Conservation (phyloP, 2,113 vertebrate genomes). For the Oncorhynchus masou region DNA sequence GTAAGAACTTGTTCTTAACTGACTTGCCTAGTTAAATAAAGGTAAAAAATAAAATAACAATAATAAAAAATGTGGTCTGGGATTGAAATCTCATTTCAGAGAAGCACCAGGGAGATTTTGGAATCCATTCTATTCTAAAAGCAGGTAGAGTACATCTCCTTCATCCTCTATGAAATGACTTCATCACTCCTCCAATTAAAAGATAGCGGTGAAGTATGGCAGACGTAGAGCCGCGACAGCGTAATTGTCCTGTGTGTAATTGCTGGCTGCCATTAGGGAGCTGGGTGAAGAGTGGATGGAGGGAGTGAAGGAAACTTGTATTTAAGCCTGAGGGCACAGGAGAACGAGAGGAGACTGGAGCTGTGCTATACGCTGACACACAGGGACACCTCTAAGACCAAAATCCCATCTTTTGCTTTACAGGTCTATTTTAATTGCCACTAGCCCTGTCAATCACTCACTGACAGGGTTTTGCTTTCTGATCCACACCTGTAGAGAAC, state of each 20-base stretch:
- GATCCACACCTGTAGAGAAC: constrained; percentile 12
- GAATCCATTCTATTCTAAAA: constrained; percentile 62
- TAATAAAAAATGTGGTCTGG: constrained; percentile 60
- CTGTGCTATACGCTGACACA: constrained; percentile 25
- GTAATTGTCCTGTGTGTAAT: constrained; percentile 49
- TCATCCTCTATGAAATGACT: constrained; percentile 55
- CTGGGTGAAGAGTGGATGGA: not conserved
- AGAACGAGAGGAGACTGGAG: constrained; percentile 27
- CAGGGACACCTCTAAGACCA: constrained; percentile 50
- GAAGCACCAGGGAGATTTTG: constrained; percentile 42
- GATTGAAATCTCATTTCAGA: constrained; percentile 65
- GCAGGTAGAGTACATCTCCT: constrained; percentile 60
- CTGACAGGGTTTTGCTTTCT: not conserved
- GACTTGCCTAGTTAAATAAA: too few relatives aligned
- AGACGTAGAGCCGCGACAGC: constrained; percentile 37
- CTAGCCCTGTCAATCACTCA: constrained; percentile 48
- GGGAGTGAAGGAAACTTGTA: constrained; percentile 28
- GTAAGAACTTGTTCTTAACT: too few relatives aligned
- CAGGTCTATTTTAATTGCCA: constrained; percentile 60
- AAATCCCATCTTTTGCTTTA: constrained; percentile 62
- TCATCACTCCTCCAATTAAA: constrained; percentile 68
- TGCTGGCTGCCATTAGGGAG: constrained; percentile 24
- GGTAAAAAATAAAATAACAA: too few relatives aligned
- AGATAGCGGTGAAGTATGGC: constrained; percentile 60
- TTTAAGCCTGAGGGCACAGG: constrained; percentile 45